phyloP scores from a whole-genome alignment of 2,797 vertebrate species.

The Liparis tanakae region DNA sequence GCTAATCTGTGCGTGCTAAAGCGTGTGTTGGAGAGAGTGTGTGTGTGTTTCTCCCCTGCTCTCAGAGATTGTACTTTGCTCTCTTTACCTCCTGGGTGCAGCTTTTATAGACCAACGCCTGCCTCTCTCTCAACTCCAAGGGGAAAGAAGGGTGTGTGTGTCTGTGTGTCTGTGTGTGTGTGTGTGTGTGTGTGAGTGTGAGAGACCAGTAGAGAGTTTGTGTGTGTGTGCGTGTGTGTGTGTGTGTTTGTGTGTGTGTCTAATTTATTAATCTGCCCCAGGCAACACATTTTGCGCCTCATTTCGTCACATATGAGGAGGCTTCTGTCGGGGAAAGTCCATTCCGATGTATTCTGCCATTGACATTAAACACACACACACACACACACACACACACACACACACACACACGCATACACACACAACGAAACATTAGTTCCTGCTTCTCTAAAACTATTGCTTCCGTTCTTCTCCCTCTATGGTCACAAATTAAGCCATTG shows the following conservation, averaged over 20 bases:
- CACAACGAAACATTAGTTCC: conserved; percentile 1
- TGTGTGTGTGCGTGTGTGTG: conserved; percentile 34
- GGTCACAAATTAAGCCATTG: conserved; percentile 27
- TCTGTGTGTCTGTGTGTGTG: conserved; percentile 10
- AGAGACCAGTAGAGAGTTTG: not conserved
- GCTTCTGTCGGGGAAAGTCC: conserved; percentile 12
- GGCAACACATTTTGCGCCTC: conserved; percentile 55
- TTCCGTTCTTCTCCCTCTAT: conserved; percentile 27
- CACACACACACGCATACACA: not conserved
- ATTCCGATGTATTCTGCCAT: conserved; percentile 50
- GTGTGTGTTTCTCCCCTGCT: conserved; percentile 50
- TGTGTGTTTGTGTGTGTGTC: conserved; percentile 33
- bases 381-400: conserved; percentile 6
- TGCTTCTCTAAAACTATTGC: conserved; percentile 41
- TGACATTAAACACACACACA: conserved; percentile 36
- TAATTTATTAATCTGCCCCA: conserved; percentile 53
- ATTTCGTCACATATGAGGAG: conserved; percentile 17
- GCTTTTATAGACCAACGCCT: conserved; percentile 78
- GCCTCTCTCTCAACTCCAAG: conserved; percentile 56
- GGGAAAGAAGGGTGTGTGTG: conserved; percentile 46
- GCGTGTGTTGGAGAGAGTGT: conserved; percentile 1
- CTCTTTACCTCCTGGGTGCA: conserved; percentile 66
- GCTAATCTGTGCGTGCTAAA: conserved; percentile 43
- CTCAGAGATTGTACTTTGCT: conserved; percentile 61
- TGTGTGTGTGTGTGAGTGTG: no score